These are phyloP conservation scores for Synergus gifuensis DNA, from an alignment of 2,888 invertebrate species.

Conservation along the genomic window DNA sequence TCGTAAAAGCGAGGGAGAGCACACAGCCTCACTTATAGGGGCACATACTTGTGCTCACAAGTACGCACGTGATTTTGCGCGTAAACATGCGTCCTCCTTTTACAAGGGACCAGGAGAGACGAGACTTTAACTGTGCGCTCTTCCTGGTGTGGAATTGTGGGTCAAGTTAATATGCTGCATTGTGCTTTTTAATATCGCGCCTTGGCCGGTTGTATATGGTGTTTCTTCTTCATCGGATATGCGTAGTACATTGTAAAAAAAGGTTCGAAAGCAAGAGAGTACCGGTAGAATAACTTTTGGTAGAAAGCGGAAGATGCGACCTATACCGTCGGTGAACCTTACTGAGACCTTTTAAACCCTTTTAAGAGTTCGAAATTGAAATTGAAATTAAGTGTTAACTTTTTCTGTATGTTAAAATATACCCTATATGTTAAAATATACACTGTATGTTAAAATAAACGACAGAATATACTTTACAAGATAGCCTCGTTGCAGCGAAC, in stretches of 20 bases:
- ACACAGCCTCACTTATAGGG: slow-evolving; percentile 8
- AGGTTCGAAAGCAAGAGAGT: background rate
- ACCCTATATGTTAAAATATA: too few species aligned
- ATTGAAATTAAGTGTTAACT: too few species aligned
- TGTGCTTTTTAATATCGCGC: slow-evolving; percentile 39
- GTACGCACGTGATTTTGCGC: slow-evolving; percentile 51
- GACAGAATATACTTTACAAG: too few species aligned
- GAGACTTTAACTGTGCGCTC: slow-evolving; percentile 48
- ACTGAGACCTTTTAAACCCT: too few species aligned
- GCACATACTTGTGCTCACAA: slow-evolving; percentile 21
- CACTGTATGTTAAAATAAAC: too few species aligned
- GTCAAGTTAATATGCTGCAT: slow-evolving; percentile 48
- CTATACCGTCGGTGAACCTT: too few species aligned
- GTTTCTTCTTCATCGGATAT: slow-evolving; percentile 6
- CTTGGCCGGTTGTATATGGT: background rate
- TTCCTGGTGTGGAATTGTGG: slow-evolving; percentile 53
- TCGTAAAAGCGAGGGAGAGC: slow-evolving; percentile 73
- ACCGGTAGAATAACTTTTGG: background rate
- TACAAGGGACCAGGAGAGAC: slow-evolving; percentile 44
- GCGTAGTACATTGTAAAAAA: background rate
- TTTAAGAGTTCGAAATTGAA: too few species aligned
- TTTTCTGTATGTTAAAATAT: too few species aligned
- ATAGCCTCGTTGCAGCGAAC: too few species aligned
- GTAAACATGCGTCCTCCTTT: slow-evolving; percentile 43
- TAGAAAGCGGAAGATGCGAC: background rate